Conservation (phyloP, 37 sponge, comb jelly and placozoan species). For the Amphimedon queenslandica region DNA sequence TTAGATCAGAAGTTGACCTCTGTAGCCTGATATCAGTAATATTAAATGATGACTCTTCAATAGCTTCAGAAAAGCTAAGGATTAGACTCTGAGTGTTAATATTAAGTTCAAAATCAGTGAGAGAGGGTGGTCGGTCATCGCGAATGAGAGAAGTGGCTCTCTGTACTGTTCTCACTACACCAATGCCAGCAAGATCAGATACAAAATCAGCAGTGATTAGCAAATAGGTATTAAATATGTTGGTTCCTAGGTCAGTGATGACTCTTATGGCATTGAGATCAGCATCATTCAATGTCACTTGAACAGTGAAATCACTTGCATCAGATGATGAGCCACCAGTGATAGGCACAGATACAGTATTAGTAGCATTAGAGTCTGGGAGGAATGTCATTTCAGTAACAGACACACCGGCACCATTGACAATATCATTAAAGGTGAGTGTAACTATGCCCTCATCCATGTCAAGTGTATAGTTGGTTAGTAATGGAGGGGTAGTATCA, state of each 20-base stretch:
- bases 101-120: constrained; percentile 54
- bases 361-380: constrained; percentile 13
- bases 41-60: constrained; percentile 64
- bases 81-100: constrained; percentile 50
- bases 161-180: constrained; percentile 22
- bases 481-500: constrained; percentile 70
- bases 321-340: constrained; percentile 56
- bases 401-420: constrained; percentile 39
- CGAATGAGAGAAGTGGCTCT: constrained; percentile 38
- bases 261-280: constrained; percentile 85
- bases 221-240: constrained; percentile 39
- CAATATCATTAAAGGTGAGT: constrained; percentile 65
- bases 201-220: constrained; percentile 73
- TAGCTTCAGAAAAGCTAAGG: constrained; percentile 79
- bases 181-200: constrained; percentile 50
- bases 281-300: constrained; percentile 22
- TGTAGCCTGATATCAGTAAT: constrained; percentile 60
- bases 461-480: constrained; percentile 57
- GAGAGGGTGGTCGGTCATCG: constrained; percentile 61
- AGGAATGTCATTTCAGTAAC: constrained; percentile 49
- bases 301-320: constrained; percentile 49
- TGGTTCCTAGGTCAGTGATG: constrained; percentile 49
- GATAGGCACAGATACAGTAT: constrained; percentile 27
- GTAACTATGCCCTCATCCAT: constrained; percentile 55
- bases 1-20: constrained; percentile 5